Conservation (phyloP, 1,140 invertebrate species). For the Cepaea nemoralis region DNA sequence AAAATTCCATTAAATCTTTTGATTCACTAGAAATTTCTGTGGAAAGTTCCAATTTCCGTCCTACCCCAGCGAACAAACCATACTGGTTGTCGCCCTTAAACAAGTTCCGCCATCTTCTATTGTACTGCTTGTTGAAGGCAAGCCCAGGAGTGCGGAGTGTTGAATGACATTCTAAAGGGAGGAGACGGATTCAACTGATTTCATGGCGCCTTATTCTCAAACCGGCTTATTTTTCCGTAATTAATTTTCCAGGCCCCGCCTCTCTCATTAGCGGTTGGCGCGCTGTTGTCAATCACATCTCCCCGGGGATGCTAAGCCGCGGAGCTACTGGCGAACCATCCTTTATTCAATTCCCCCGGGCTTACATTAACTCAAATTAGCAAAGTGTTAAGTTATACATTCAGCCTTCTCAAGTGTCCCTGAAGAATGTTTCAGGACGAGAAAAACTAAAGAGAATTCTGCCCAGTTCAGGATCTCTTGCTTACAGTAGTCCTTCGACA, state of each 20-base stretch:
- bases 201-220: conserved; percentile 10
- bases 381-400: conserved; percentile 10
- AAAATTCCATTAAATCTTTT: not conserved
- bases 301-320: conserved; percentile 5
- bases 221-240: conserved; percentile 37
- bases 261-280: conserved; percentile 19
- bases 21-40: not conserved
- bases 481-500: not conserved
- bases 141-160: not conserved
- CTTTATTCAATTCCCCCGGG: conserved; percentile 8
- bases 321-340: not conserved
- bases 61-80: not conserved
- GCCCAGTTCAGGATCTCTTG: not conserved
- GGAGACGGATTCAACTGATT: not conserved
- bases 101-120: not conserved
- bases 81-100: not conserved
- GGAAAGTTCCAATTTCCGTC: not conserved
- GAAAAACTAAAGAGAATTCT: not conserved
- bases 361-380: not conserved
- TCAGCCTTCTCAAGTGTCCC: not conserved
- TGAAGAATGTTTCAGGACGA: not conserved
- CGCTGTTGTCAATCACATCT: conserved; percentile 26
- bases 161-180: not conserved
- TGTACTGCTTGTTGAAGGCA: not conserved
- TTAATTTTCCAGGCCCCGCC: conserved; percentile 30